These are phyloP conservation scores for Xiphorhynchus elegans DNA, from an alignment of 2,113 vertebrate genomes.

Conservation along the genomic window DNA sequence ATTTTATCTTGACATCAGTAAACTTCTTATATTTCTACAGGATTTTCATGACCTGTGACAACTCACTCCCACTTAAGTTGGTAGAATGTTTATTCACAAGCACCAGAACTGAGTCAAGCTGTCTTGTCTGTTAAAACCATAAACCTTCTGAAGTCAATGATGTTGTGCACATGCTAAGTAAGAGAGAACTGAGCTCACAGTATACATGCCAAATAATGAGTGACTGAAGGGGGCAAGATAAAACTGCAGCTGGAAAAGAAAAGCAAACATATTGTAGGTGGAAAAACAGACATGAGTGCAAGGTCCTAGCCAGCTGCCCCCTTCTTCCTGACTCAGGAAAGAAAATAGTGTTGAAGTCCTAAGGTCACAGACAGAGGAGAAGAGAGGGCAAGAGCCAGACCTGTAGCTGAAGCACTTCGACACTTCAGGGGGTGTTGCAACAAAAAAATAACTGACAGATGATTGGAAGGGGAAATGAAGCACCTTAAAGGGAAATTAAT, in stretches of 20 bases:
- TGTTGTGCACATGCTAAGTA: not conserved
- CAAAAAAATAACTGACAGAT: slow-evolving; percentile 8
- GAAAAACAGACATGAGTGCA: slow-evolving; percentile 60
- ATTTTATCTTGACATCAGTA: not conserved
- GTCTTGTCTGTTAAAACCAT: not conserved
- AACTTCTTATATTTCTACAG: not conserved
- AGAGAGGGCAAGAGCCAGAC: slow-evolving; percentile 52
- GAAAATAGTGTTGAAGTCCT: slow-evolving; percentile 68
- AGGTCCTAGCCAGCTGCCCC: slow-evolving; percentile 39
- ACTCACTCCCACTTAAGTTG: not conserved
- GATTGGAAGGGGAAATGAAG: slow-evolving; percentile 38
- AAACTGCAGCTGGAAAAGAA: slow-evolving; percentile 60
- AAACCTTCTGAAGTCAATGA: not conserved
- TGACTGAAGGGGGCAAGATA: slow-evolving; percentile 19
- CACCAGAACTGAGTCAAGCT: not conserved
- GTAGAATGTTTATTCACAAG: not conserved
- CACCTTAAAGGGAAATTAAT: slow-evolving; percentile 46
- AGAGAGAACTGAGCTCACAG: not conserved
- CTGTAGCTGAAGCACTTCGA: slow-evolving; percentile 40
- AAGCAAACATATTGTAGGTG: slow-evolving; percentile 60
- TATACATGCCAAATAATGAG: not conserved
- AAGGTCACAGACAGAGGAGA: slow-evolving; percentile 58
- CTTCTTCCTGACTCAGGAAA: slow-evolving; percentile 70
- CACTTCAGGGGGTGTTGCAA: slow-evolving; percentile 20
- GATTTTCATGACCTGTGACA: not conserved